Percentiles rank a stretch among this genome's conserved stretches.
phyloP scores from a whole-genome alignment of 53 echinoderm and acorn worm species.

The Zoroaster sp. region DNA sequence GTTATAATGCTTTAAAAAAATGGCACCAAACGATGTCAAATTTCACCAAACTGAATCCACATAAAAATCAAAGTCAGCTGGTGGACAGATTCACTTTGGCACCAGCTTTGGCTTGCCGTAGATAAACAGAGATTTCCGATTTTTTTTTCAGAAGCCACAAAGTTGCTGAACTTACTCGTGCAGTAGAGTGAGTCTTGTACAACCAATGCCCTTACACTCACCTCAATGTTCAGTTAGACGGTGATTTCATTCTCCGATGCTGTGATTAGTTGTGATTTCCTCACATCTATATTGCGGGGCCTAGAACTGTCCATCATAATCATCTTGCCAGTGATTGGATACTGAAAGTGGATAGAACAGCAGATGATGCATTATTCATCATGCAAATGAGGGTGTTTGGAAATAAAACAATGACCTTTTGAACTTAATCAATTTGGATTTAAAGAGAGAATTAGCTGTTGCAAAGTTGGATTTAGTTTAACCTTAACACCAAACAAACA shows the following conservation, averaged over 20 bases:
- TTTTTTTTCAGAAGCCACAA: neutral
- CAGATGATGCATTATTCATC: neutral
- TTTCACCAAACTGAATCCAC: neutral
- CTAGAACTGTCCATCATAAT: neutral
- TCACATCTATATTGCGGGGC: slow-evolving; percentile 4
- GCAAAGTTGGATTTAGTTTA: too few species aligned
- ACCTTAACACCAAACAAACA: too few species aligned
- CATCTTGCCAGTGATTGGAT: slow-evolving; percentile 14
- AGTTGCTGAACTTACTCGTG: neutral
- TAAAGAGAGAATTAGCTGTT: too few species aligned
- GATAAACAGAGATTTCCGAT: neutral
- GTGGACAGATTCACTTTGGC: neutral
- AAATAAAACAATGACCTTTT: neutral
- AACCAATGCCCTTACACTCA: neutral
- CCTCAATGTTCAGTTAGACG: neutral
- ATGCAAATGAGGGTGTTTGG: neutral
- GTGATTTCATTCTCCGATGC: neutral
- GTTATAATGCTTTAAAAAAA: too few species aligned
- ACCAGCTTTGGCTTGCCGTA: neutral
- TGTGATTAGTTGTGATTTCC: neutral
- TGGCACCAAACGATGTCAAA: too few species aligned
- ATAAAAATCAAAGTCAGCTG: neutral
- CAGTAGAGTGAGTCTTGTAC: neutral
- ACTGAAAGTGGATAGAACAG: slow-evolving; percentile 8
- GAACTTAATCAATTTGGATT: too few species aligned